phyloP scores from a whole-genome alignment of 2,113 vertebrate species.

The Catharus minimus region DNA sequence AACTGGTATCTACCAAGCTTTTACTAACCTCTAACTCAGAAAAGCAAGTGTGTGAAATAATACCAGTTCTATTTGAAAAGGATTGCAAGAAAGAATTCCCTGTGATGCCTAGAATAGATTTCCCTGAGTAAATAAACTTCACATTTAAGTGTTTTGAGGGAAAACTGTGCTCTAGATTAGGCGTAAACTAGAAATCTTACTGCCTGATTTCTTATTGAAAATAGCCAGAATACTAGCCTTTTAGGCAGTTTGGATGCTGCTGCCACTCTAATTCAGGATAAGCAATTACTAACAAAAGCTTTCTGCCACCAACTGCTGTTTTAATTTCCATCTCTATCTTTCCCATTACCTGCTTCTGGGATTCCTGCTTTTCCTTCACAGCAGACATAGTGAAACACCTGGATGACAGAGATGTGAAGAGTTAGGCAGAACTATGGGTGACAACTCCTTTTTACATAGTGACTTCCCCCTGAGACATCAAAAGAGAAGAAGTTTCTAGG shows the following conservation, averaged over 20 bases:
- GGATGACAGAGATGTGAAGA: not conserved
- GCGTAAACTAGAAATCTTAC: not conserved
- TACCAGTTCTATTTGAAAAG: rapidly evolving
- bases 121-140: not conserved
- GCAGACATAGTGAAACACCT: not conserved
- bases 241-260: not conserved
- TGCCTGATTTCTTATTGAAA: not conserved
- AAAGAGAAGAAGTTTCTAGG: not conserved
- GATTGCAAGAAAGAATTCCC: not conserved
- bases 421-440: not conserved
- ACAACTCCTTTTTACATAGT: rapidly evolving
- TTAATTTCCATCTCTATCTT: not conserved
- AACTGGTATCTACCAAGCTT: not conserved
- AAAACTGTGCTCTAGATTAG: not conserved
- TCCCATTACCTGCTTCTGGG: not conserved
- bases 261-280: not conserved
- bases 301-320: not conserved
- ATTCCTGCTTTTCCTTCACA: not conserved
- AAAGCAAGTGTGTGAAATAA: not conserved
- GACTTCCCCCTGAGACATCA: not conserved
- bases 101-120: not conserved
- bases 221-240: not conserved
- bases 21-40: not conserved
- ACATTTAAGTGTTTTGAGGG: not conserved
- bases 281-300: not conserved